Base-by-base conservation (phyloP, 2,888 invertebrate species). In the Thymelicus lineola region DNA sequence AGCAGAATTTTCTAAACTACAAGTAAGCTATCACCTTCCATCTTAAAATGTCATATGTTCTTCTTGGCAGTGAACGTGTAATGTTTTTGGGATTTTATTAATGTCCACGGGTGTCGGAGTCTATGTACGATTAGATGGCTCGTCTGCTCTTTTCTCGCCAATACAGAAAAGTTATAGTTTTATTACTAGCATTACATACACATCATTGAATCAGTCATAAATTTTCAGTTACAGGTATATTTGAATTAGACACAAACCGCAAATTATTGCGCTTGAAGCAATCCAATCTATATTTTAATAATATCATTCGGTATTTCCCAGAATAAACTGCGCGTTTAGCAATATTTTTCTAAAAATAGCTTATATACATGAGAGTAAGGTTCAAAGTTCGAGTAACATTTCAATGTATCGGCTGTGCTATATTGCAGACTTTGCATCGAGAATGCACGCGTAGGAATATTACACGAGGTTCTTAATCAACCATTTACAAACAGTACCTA, bases 381-480 rank as follows among this genome's bases (percentile, higher is more conserved):
- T 50, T 50, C 48, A 50, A 50, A 50, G 48, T 50, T 50, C 48
- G 9, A 17, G 48, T 17, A 12, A 12, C 28, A 17, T 9, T 15
- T 17, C 48, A 50, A 50, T 50, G 48, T 50, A 17, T 15, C 0
- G 48, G n/a, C 6, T 48, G 15, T 5, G 46, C n/a, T 9, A n/a
- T 48, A n/a, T 50, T 50, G 48, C 17, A 50, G 48, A 17, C 48
- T 45, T 28, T 50, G 48, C 48, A 17, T 15, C 17, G 5, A 15
- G 48, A 50, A 50, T 50, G 48, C 48, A 50, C 2, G 15, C 48
- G 48, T 42, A 42, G 12, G 42, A 12, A 42, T 42, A 42, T 50
- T 50, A 17, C 48, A 50, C 48, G 48, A 17, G 46, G n/a, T 46
- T 46, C 46, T 46, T n/a, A 46, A 46, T 46, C n/a, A 46, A n/a